Conservation (phyloP, 2,797 vertebrate genomes). For the Steatocranus sp. region DNA sequence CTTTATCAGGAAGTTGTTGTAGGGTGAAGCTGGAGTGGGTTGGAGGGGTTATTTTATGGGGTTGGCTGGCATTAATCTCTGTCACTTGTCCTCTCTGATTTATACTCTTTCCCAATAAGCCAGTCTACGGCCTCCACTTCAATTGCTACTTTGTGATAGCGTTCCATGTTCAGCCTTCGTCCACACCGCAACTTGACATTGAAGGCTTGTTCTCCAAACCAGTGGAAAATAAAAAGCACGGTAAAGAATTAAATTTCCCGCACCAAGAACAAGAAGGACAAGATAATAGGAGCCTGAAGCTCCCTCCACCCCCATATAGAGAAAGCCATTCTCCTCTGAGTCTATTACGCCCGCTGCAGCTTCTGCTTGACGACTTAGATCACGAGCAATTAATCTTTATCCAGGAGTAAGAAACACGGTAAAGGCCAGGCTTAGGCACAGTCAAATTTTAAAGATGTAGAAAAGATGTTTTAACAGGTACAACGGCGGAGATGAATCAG, state of each 20-base stretch:
- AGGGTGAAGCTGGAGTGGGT: constrained; percentile 62
- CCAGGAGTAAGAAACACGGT: constrained; percentile 35
- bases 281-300: constrained; percentile 65
- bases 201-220: constrained; percentile 80
- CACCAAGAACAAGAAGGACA: constrained; percentile 69
- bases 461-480: constrained; percentile 44
- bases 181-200: constrained; percentile 79
- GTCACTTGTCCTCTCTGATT: constrained; percentile 84
- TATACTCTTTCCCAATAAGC: constrained; percentile 75
- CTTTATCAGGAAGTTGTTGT: constrained; percentile 78
- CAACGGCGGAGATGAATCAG: constrained; percentile 34
- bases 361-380: constrained; percentile 62
- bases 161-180: constrained; percentile 69
- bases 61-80: constrained; percentile 74
- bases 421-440: constrained; percentile 14
- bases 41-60: constrained; percentile 72
- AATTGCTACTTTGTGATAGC: constrained; percentile 72
- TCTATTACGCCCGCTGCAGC: constrained; percentile 42
- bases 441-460: constrained; percentile 40
- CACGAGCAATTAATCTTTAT: constrained; percentile 70
- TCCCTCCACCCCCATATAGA: constrained; percentile 18
- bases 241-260: constrained; percentile 70
- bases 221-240: constrained; percentile 64
- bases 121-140: constrained; percentile 62
- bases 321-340: constrained; percentile 48